Percentiles rank a stretch among this genome's conserved stretches.
Evolutionary conservation across 1,140 invertebrate genomes (phyloP).

Genomic region (Stenopsyche tienmushanensis): DNA sequence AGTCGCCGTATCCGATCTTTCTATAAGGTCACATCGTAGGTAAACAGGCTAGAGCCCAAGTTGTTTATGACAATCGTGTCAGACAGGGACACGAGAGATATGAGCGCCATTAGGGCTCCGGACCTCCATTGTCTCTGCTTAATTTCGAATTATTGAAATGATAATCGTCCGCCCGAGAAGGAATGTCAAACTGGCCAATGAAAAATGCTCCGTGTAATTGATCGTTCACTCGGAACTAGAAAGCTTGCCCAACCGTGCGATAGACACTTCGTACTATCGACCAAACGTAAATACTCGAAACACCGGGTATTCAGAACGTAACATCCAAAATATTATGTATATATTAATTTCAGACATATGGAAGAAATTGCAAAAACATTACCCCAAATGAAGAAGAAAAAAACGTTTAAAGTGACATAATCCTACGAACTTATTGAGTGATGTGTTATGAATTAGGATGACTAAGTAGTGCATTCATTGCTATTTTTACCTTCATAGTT

Average conservation of each 20-base stretch:
- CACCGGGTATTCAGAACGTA: no score
- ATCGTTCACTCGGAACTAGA: background rate
- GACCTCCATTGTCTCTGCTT: slow-evolving; percentile 13
- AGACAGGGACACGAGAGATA: background rate
- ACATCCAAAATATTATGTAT: background rate
- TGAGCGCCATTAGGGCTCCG: background rate
- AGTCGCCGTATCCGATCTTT: no score
- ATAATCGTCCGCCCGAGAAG: background rate
- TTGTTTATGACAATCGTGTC: slow-evolving; percentile 8
- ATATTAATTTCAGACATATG: background rate
- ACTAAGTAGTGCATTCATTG: no score
- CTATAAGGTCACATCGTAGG: background rate
- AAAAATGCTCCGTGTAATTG: background rate
- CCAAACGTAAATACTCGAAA: no score
- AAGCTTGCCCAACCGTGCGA: background rate
- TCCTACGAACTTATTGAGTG: no score
- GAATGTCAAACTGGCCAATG: background rate
- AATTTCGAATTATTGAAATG: slow-evolving; percentile 12
- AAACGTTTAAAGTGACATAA: no score
- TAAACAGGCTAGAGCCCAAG: background rate
- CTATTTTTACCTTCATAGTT: no score
- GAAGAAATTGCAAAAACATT: no score
- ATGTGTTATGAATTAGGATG: no score
- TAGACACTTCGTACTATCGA: no score
- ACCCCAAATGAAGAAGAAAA: no score